Conservation (phyloP, 2,113 vertebrate genomes). For the Cinclus mexicanus region DNA sequence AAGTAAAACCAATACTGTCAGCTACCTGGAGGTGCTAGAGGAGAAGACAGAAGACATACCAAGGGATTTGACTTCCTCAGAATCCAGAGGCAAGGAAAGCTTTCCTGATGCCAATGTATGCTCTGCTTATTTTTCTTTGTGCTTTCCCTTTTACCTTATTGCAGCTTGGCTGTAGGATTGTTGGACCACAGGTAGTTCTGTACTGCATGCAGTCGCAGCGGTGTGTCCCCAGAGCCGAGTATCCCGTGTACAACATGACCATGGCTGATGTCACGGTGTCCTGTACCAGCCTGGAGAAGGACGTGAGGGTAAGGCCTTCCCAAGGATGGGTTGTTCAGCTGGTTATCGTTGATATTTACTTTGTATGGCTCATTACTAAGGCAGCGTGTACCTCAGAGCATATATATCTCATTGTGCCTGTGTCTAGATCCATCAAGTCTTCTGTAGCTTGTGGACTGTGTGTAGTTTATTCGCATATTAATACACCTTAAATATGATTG, state of each 20-base stretch:
- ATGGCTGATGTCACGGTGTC: constrained; percentile 90
- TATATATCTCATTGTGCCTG: neutral
- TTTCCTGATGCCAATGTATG: neutral
- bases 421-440: neutral
- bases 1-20: neutral
- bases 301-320: constrained; percentile 78
- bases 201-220: constrained; percentile 89
- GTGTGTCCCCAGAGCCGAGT: constrained; percentile 90
- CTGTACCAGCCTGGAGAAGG: constrained; percentile 93
- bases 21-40: neutral
- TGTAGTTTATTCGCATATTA: neutral
- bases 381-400: neutral
- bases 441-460: neutral
- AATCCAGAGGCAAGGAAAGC: neutral
- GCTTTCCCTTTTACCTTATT: neutral
- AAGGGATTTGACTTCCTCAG: neutral
- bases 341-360: too few relatives aligned
- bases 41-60: neutral
- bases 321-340: too few relatives aligned
- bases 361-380: neutral
- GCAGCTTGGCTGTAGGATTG: constrained; percentile 91
- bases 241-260: constrained; percentile 92
- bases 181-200: constrained; percentile 92
- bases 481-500: neutral
- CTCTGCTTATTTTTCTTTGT: neutral